Evolutionary conservation across 2,797 vertebrate genomes (phyloP).

Genomic region (Cirrhinus molitorella): DNA sequence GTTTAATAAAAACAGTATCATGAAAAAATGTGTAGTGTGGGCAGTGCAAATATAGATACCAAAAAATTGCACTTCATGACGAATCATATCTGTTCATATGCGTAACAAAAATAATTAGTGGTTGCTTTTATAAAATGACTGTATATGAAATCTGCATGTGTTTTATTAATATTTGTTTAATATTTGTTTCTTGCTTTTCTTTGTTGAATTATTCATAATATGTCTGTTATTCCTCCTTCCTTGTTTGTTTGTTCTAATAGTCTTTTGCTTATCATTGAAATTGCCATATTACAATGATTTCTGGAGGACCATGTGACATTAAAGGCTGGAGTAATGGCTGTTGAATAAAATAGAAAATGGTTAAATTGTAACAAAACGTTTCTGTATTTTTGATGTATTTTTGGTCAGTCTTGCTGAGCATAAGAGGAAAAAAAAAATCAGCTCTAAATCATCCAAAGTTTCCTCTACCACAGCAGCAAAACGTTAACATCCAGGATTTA

Average conservation of each 20-base stretch:
- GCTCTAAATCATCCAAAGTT: background rate
- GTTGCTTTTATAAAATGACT: no score
- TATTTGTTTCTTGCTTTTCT: background rate
- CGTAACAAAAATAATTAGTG: background rate
- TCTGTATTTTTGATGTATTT: background rate
- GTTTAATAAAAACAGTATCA: background rate
- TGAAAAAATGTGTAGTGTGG: background rate
- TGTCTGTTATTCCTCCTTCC: background rate
- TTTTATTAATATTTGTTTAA: background rate
- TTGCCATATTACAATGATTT: background rate
- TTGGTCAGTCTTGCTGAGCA: background rate
- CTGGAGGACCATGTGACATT: background rate
- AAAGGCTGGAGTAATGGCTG: background rate
- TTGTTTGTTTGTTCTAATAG: background rate
- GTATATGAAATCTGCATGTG: background rate
- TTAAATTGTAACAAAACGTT: background rate
- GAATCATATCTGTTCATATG: background rate
- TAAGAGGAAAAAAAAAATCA: background rate
- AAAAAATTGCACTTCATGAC: background rate
- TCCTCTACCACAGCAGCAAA: slow-evolving; percentile 9
- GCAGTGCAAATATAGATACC: background rate
- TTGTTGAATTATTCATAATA: background rate
- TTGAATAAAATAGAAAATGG: background rate
- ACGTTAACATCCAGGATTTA: slow-evolving; percentile 45
- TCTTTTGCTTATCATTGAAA: background rate